Conservation (phyloP, 2,888 invertebrate species). For the Eupithecia pulchellata region DNA sequence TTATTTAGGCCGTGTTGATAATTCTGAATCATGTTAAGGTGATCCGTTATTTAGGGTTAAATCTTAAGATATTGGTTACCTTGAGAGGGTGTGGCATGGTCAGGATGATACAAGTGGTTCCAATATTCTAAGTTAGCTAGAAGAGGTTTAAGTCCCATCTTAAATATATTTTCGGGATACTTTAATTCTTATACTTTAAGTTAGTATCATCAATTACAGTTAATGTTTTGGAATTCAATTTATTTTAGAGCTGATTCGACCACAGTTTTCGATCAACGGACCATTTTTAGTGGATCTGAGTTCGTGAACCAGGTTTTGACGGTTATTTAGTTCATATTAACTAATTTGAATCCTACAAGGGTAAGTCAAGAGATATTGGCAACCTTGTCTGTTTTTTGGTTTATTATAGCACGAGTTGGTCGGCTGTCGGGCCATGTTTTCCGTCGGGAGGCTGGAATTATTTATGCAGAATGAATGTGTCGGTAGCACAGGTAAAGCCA, state of each 20-base stretch:
- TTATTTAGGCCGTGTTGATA: slow-evolving; percentile 35
- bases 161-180: not conserved
- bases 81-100: slow-evolving; percentile 2
- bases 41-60: slow-evolving; percentile 12
- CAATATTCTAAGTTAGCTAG: not conserved
- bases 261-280: not conserved
- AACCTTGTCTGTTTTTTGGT: slow-evolving; percentile 15
- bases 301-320: slow-evolving; percentile 19
- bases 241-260: not conserved
- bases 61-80: not conserved
- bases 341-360: slow-evolving; percentile 5
- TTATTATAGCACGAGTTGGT: slow-evolving; percentile 19
- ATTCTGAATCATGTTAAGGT: slow-evolving; percentile 11
- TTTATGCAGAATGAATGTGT: slow-evolving; percentile 48
- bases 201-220: too few relatives aligned
- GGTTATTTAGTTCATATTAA: slow-evolving; percentile 34
- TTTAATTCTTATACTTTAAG: too few relatives aligned
- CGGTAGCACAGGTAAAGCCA: slow-evolving; percentile 12
- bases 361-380: slow-evolving; percentile 8
- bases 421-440: slow-evolving; percentile 51
- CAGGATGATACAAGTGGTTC: not conserved
- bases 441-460: slow-evolving; percentile 52
- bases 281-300: not conserved
- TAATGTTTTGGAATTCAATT: not conserved
- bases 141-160: not conserved